Percentiles rank a stretch among this genome's conserved stretches.
Evolutionary conservation across 2,797 vertebrate species (phyloP).

Genomic region (Catharus ustulatus): DNA sequence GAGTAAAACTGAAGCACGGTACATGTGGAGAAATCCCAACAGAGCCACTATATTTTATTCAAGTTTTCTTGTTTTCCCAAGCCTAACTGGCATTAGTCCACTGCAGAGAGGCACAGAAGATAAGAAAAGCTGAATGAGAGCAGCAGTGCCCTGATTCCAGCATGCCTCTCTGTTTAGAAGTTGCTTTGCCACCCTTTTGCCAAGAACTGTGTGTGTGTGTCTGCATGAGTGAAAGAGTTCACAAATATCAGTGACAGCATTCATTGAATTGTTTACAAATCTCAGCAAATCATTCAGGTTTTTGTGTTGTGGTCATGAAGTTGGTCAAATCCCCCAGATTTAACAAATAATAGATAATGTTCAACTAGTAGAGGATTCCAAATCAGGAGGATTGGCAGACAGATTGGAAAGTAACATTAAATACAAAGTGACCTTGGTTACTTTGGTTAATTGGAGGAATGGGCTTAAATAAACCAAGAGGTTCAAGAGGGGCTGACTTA

Average conservation of each 20-base stretch:
- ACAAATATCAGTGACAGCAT: neutral
- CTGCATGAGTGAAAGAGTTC: neutral
- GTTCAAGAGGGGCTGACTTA: neutral
- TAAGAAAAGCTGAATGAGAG: constrained; percentile 18
- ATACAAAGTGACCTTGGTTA: neutral
- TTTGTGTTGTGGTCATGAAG: neutral
- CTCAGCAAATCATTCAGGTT: neutral
- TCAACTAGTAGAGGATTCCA: neutral
- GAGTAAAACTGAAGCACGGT: neutral
- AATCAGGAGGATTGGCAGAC: neutral
- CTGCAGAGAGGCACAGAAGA: neutral
- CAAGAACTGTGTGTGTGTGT: neutral
- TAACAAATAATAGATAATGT: neutral
- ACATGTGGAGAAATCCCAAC: neutral
- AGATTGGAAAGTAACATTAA: neutral
- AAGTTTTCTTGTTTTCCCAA: constrained; percentile 42
- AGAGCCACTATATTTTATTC: constrained; percentile 18
- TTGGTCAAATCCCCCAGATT: neutral
- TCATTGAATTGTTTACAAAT: neutral
- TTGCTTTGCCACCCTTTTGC: neutral
- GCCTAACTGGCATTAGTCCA: neutral
- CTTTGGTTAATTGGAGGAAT: neutral
- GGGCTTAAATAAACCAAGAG: neutral
- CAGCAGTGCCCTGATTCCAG: neutral
- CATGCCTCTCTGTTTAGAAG: neutral